These are phyloP conservation scores for Notarius quadriscutis DNA, from an alignment of 2,113 vertebrate species.

Conservation along the genomic window DNA sequence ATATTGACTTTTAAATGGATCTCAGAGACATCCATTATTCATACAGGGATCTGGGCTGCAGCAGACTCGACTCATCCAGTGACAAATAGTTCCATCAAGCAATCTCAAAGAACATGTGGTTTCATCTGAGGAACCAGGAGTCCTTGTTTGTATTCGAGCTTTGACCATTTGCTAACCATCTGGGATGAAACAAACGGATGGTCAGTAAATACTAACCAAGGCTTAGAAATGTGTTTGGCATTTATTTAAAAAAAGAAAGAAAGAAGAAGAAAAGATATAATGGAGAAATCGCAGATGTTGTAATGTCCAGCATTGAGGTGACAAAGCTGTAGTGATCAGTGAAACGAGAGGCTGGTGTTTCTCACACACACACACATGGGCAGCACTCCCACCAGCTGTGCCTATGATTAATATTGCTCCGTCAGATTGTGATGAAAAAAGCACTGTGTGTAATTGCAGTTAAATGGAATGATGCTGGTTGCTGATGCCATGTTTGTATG, in stretches of 20 bases:
- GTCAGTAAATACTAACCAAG: constrained; percentile 20
- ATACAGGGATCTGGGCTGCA: constrained; percentile 34
- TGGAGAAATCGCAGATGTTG: not conserved
- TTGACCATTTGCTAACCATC: constrained; percentile 9
- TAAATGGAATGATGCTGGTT: constrained; percentile 50
- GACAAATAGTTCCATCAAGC: constrained; percentile 55
- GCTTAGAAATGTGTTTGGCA: not conserved
- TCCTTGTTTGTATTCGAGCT: constrained; percentile 18
- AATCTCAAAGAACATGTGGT: constrained; percentile 33
- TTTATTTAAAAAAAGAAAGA: not conserved
- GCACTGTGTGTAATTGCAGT: constrained; percentile 52
- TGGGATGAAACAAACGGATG: constrained; percentile 13
- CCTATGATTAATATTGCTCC: constrained; percentile 46
- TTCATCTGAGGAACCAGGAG: constrained; percentile 38
- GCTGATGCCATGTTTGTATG: constrained; percentile 46
- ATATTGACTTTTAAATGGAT: constrained; percentile 61
- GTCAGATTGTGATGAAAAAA: constrained; percentile 51
- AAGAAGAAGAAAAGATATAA: not conserved
- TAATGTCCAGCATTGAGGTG: not conserved
- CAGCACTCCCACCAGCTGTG: constrained; percentile 41
- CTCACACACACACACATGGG: not conserved
- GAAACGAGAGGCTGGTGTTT: not conserved
- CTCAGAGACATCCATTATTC: constrained; percentile 57
- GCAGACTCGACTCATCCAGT: constrained; percentile 31
- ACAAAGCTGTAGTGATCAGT: constrained; percentile 11